Base-by-base conservation (phyloP, 2,113 vertebrate species). In the Electrona antarctica region DNA sequence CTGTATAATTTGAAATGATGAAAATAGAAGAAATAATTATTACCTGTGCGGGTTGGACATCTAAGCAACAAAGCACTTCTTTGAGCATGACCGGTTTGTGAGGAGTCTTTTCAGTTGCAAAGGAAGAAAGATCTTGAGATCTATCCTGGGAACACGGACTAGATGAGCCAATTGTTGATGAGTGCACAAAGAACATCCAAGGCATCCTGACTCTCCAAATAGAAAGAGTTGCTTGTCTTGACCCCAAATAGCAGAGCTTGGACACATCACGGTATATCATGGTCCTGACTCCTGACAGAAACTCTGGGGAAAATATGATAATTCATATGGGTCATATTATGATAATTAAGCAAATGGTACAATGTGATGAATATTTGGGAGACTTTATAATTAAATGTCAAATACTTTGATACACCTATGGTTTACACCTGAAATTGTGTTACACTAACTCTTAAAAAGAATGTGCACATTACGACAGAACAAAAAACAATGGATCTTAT, bases 81-180 rank as follows among this genome's bases (percentile, higher is more conserved):
- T 88, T 88, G 10, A 89, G 76, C 91, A 92, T 85, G 46, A 90
- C 91, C 73, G 91, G 91, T 0, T 54, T 82, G 60, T 92, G 91
- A 69, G 71, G 86, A 55, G 68, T 66, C 8, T 81, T 82, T 76
- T 82, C 74, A 29, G 50, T 2, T 50, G 66, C 82, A 80, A 33
- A 73, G 21, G 64, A 59, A 8, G 64, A 33, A 14, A 3, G 10
- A 12, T 74, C 72, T 50, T 81, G 50, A 15, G 71, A 67, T 71
- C 28, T 50, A 11, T 76, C 63, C 52, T 0, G 10, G 3, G 48
- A 7, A 69, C 74, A 66, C 29, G 62, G 55, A 52, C 78, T 81
- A 75, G 71, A 82, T 48, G 63, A 65, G 65, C 67, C 50, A 33
- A 55, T 14, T 45, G 59, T 15, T 10, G 72, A 70, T 7, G 64